Evolutionary conservation across 2,113 vertebrate genomes (phyloP).

Genomic region (Aegypius monachus): DNA sequence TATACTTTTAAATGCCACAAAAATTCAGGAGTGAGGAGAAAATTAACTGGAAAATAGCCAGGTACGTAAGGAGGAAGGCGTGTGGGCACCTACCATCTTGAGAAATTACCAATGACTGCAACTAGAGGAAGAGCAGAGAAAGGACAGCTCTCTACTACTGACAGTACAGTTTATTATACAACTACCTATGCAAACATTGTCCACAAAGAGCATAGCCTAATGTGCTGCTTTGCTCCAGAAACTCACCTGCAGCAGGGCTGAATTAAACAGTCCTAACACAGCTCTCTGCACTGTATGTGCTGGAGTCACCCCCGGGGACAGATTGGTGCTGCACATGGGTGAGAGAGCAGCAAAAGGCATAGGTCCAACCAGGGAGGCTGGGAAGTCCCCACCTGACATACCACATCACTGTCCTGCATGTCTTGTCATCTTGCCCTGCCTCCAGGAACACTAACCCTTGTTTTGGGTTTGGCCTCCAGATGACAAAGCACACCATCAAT

Average conservation of each 20-base stretch:
- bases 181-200: not conserved
- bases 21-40: not conserved
- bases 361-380: not conserved
- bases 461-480: not conserved
- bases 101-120: not conserved
- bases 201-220: no score
- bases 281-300: not conserved
- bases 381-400: not conserved
- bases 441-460: not conserved
- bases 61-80: fast-evolving
- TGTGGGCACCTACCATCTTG: not conserved
- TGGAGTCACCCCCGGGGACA: no score
- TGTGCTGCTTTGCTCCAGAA: not conserved
- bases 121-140: not conserved
- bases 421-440: not conserved
- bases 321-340: fast-evolving
- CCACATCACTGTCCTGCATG: fast-evolving
- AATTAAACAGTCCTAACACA: not conserved
- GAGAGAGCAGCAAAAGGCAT: not conserved
- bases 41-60: not conserved
- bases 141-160: not conserved
- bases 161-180: not conserved
- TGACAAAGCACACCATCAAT: not conserved
- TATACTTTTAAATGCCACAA: not conserved
- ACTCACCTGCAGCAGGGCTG: not conserved